Evolutionary conservation across 2,113 vertebrate genomes (phyloP), one percentile per base, ranked within the genome.

Genomic region (Tor tambroides): DNA sequence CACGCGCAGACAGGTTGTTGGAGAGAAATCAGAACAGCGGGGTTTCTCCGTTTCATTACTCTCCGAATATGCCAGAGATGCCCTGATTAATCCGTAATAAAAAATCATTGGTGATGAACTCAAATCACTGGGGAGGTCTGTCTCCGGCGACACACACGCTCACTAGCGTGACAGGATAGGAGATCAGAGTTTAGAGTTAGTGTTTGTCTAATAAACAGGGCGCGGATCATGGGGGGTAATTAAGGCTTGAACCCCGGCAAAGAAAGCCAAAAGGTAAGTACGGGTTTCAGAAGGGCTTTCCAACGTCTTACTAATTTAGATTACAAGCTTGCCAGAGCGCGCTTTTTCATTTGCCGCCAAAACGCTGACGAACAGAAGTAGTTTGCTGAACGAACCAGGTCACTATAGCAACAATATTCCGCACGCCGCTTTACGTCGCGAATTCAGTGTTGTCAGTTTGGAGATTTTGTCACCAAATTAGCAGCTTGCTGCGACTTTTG

Each of bases 1-100:
- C 96, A 97, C 94, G 89, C 38, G 86, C 93, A 88, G 77, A 90
- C 95, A 95, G 95, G 94, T 94, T 94, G 93, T 92, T 92, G 94
- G 93, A 93, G 93, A 92, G 43, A 3, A 89, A 93, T 93, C 90
- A 94, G 84, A 94, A 43, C 63, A 61, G 87, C 89, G 51, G 91
- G 90, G 92, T 93, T 91, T 92, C 90, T 91, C 91, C 14, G 85
- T 92, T 92, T 84, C 90, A 90, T 90, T 91, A 89, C 89, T 89
- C 90, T 80, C 6, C 75, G 32, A 87, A 89, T 88, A 85, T 84
- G 80, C 77, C 32, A 41, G 72, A 49, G 72, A 75, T 86, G 85
- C 82, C 61, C 80, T 76, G 85, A 90, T 89, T 91, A 74, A 91
- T 85, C 85, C 84, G 78, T 88, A 91, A 90, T 89, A 89, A 87